A percentile compares a stretch with the other conserved stretches of the same genome.
Evolutionary conservation across 2,113 vertebrate species (phyloP).

Genomic region (Macroglossus sobrinus): DNA sequence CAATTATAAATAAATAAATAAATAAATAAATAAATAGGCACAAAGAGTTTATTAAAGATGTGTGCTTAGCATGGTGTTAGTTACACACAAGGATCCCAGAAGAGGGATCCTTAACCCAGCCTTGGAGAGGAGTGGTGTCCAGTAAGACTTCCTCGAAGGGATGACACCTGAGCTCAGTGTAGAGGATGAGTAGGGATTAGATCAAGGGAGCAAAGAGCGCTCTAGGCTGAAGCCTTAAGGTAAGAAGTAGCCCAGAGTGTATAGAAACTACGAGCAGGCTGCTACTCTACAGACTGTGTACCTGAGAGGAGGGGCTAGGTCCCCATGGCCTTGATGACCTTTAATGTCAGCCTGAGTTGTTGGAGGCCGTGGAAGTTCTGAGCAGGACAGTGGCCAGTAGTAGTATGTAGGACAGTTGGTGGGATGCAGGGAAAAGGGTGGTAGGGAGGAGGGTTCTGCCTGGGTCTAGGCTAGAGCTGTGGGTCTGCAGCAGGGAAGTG

Average conservation of each 20-base stretch:
- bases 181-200: not conserved
- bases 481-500: fast-evolving
- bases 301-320: fast-evolving
- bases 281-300: not conserved
- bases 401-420: not conserved
- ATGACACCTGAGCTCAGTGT: not conserved
- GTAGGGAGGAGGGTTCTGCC: fast-evolving
- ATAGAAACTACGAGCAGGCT: not conserved
- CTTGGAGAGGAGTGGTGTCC: not conserved
- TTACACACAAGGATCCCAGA: not conserved
- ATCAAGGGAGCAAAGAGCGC: not conserved
- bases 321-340: not conserved
- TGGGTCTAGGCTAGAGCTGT: not conserved
- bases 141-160: not conserved
- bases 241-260: not conserved
- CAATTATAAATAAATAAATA: too few species aligned
- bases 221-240: not conserved
- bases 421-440: not conserved
- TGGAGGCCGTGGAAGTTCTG: fast-evolving
- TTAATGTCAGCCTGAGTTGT: fast-evolving
- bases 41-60: not conserved
- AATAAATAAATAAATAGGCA: not conserved
- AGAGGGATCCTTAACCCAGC: not conserved
- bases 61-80: not conserved
- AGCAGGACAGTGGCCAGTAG: not conserved